Conservation (phyloP, 2,113 vertebrate species). For the Marcusenius ussheri region DNA sequence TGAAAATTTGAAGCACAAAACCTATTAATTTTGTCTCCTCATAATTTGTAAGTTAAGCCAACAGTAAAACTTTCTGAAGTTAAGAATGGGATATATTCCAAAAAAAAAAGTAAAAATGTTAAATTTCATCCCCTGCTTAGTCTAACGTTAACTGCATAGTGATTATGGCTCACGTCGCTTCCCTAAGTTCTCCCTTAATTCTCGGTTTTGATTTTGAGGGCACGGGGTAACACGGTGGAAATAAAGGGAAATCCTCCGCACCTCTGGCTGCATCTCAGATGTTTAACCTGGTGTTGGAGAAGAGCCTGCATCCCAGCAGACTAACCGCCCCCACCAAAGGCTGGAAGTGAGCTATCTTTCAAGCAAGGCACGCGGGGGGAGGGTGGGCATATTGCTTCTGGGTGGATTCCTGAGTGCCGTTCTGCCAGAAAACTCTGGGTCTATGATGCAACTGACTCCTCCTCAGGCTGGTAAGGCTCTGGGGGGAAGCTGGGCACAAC, state of each 20-base stretch:
- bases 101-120: not conserved
- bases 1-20: not conserved
- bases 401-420: not conserved
- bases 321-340: not conserved
- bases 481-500: not conserved
- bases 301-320: not conserved
- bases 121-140: not conserved
- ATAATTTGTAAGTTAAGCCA: not conserved
- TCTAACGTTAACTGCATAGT: not conserved
- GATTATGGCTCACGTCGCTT: not conserved
- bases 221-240: not conserved
- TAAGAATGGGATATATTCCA: not conserved
- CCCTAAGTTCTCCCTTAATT: not conserved
- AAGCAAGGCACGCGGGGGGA: not conserved
- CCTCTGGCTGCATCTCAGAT: not conserved
- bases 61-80: not conserved
- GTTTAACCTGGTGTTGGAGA: slow-evolving; percentile 6
- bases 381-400: not conserved
- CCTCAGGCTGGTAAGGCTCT: not conserved
- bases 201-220: not conserved
- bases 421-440: not conserved
- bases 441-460: not conserved
- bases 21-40: not conserved
- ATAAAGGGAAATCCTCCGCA: not conserved
- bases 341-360: not conserved